A percentile compares a stretch with the other conserved stretches of the same genome.
phyloP scores from a whole-genome alignment of 1,140 invertebrate species.

The Trichoplusia ni region DNA sequence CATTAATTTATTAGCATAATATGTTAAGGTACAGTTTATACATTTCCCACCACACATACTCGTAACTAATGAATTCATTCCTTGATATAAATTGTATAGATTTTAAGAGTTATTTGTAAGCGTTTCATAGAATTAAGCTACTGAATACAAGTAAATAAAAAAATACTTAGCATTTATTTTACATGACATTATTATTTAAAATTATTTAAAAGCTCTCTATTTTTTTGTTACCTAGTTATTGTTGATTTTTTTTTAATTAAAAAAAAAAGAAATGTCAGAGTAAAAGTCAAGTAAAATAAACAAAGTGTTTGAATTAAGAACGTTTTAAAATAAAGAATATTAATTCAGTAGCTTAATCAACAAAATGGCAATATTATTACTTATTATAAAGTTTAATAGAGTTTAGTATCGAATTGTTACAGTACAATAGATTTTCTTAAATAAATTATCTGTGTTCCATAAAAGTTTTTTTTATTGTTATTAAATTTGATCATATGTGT shows the following conservation, averaged over 20 bases:
- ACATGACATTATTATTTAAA: too few species aligned
- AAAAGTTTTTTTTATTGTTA: constrained; percentile 28
- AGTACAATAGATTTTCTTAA: constrained; percentile 28
- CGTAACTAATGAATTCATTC: constrained; percentile 11
- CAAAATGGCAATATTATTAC: constrained; percentile 25
- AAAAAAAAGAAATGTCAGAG: too few species aligned
- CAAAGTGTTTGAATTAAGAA: too few species aligned
- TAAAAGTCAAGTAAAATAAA: too few species aligned
- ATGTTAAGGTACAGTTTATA: neutral
- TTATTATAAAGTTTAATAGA: constrained; percentile 24
- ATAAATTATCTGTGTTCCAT: constrained; percentile 47
- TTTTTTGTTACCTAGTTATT: too few species aligned
- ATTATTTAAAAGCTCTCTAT: too few species aligned
- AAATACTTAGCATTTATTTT: too few species aligned
- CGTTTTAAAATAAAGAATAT: neutral
- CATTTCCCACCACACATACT: constrained; percentile 5
- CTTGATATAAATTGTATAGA: neutral
- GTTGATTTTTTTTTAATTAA: too few species aligned
- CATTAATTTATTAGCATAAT: constrained; percentile 25
- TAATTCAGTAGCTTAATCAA: neutral
- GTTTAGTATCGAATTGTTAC: constrained; percentile 30
- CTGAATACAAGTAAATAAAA: neutral
- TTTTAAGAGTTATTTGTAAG: neutral
- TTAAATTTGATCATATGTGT: neutral
- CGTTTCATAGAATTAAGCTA: neutral